Base-by-base conservation (phyloP, 2,888 invertebrate genomes). In the Dryococelus australis region DNA sequence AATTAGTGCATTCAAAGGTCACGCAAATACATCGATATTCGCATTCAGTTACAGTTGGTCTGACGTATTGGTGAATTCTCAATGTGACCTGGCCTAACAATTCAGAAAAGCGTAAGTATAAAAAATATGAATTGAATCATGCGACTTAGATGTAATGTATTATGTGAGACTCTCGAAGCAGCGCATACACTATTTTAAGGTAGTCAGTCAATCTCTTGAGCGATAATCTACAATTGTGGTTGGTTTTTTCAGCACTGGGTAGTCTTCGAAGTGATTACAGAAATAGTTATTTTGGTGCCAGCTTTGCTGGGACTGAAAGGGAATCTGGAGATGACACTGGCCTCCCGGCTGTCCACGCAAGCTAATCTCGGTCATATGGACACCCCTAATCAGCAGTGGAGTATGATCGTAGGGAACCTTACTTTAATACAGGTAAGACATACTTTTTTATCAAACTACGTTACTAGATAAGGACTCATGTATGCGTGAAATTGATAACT, bases 271-370 rank as follows among this genome's bases (percentile, higher is more conserved):
- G 93, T 94, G 91, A 94, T 96, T 13, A 95, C 95, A 81, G 96
- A 96, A 91, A 93, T 96, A 87, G 95, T 96, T 91, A 96, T 96
- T 89, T 92, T 97, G 93, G 97, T 98, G 84, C 98, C 98, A 87
- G 97, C 98, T 16, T 93, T 98, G 84, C 93, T 98, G 88, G 98
- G 98, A 16, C 94, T 98, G 27, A 98, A 98, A 93, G 98, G 98
- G 88, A 98, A 98, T 92, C 93, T 98, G 90, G 98, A 98, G 93
- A 98, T 98, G 98, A 98, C 98, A 43, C 93, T 98, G 90, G 98
- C 98, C 27, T 97, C 98, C 83, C 94, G 98, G 87, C 94, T 98
- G 8, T 98, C 98, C 24, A 98, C 98, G n/a, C 96, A 98, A 93
- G 94, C 96, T 16, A 96, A 97, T 92, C 93, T 96, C 89, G 96